Evolutionary conservation across 2,888 invertebrate genomes (phyloP), one percentile per base, ranked within the genome.

Genomic region (Atrina japonica): DNA sequence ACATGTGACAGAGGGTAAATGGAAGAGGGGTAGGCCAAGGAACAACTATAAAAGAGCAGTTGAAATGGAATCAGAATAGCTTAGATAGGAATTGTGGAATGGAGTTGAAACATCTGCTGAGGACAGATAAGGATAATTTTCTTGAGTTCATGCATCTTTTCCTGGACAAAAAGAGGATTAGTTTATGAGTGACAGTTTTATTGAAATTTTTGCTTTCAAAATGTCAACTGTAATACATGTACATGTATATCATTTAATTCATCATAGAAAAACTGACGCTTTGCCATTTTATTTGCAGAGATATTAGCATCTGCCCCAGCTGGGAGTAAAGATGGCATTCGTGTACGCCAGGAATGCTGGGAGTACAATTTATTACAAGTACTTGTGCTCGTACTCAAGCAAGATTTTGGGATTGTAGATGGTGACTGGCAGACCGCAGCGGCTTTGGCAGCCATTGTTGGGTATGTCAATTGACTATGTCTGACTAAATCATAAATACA

Each of bases 361-460:
- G 83, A 85, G 43, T 88, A 83, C 70, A 88, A 89, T 70, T 61
- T 90, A 3, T 77, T 88, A 6, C 85, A 87, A 43, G 86, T 88
- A 0, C 76, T 89, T 2, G 78, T 88, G 18, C 76, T 89, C 9
- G 82, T 88, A 5, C 71, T 90, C n/a, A 86, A 87, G 60, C 89
- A 89, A 55, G 89, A 90, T 70, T 90, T 84, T 76, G 83, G 82
- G 64, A 81, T 87, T 45, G 77, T 89, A 9, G 81, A 81, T 43
- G 87, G 88, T 55, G 87, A 88, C 65, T 90, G 90, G 90, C 77
- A 80, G 16, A 86, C 86, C 14, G 89, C 88, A 7, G 82, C 88
- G 18, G 78, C 81, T 30, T 77, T 90, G 5, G 84, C 86, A 6
- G 75, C 76, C 21, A 77, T 88, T n/a, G 76, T 89, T 27, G 83